Evolutionary conservation across 2,113 vertebrate genomes (phyloP).

Genomic region (Heliornis fulica): DNA sequence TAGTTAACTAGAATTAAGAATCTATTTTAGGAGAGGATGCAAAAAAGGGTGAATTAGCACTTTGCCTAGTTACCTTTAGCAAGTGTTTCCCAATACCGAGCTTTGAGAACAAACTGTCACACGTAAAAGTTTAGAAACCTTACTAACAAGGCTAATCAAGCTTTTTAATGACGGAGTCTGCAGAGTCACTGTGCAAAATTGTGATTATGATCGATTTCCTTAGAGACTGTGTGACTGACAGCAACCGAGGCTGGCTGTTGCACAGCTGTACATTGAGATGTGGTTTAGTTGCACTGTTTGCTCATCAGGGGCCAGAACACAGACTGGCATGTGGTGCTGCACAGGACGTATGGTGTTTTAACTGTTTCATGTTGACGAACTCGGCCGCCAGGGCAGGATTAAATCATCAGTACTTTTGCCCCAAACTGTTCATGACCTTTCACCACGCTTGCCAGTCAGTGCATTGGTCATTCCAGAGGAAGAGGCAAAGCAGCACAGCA

Average conservation of each 20-base stretch:
- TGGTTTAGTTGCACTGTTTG: neutral
- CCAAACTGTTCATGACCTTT: constrained; percentile 26
- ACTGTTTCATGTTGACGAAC: neutral
- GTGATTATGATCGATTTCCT: constrained; percentile 32
- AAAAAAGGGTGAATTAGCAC: neutral
- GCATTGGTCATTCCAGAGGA: neutral
- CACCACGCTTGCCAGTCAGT: neutral
- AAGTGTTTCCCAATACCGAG: neutral
- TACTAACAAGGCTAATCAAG: neutral
- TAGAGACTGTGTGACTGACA: constrained; percentile 19
- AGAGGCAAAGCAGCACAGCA: neutral
- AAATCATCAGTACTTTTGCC: neutral
- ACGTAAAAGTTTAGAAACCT: neutral
- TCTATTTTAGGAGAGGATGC: neutral
- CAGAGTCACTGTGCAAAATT: constrained; percentile 38
- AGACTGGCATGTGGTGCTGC: neutral
- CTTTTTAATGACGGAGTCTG: constrained; percentile 3
- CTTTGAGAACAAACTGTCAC: neutral
- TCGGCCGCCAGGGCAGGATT: neutral
- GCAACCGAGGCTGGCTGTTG: neutral
- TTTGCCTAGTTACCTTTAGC: neutral
- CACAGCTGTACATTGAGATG: neutral
- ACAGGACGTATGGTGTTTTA: neutral
- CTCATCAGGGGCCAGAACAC: neutral
- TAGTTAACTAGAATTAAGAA: neutral